Conservation (phyloP, 2,888 invertebrate species). For the Metallyticus violacea region DNA sequence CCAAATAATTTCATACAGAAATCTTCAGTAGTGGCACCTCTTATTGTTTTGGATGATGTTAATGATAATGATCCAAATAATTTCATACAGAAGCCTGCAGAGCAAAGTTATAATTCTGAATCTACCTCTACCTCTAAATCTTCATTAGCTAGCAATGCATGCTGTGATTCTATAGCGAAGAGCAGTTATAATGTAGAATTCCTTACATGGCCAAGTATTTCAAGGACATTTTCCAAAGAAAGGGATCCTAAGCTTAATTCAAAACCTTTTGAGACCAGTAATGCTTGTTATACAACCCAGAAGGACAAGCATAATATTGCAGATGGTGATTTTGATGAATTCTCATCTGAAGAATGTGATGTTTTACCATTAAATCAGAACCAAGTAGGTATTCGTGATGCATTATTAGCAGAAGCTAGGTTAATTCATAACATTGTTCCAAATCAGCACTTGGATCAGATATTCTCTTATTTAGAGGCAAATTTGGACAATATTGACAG, state of each 20-base stretch:
- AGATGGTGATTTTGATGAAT: not conserved
- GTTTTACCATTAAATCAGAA: not conserved
- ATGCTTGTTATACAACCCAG: not conserved
- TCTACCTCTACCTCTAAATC: too few relatives aligned
- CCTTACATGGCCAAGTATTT: not conserved
- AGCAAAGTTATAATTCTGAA: not conserved
- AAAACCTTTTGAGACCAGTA: not conserved
- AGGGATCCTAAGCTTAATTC: not conserved
- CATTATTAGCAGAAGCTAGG: not conserved
- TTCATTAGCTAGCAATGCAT: not conserved
- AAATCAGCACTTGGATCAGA: not conserved
- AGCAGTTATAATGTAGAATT: not conserved
- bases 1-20: too few relatives aligned
- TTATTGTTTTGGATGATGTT: too few relatives aligned
- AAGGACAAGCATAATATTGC: not conserved
- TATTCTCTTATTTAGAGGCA: not conserved
- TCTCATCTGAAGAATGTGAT: not conserved
- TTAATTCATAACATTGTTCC: not conserved
- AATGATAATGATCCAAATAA: too few relatives aligned
- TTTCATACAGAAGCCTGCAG: too few relatives aligned
- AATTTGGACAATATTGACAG: not conserved
- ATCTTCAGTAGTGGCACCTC: too few relatives aligned
- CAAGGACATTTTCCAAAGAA: not conserved
- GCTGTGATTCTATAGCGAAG: not conserved
- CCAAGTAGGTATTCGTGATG: not conserved